Conservation (phyloP, 2,797 vertebrate genomes). For the Agapornis canus region DNA sequence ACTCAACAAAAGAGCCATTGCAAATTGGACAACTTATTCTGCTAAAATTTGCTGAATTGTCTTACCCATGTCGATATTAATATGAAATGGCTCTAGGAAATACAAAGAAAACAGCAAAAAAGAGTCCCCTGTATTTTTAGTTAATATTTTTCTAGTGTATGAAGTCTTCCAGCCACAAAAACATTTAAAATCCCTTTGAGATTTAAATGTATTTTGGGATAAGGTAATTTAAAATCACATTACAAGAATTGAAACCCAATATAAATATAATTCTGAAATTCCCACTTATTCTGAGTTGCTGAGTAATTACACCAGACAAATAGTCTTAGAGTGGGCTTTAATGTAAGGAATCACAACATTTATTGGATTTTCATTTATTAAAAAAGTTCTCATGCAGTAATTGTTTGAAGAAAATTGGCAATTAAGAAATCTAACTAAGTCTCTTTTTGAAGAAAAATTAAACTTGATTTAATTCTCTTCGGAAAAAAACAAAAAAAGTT, state of each 20-base stretch:
- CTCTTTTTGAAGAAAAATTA: conserved; percentile 50
- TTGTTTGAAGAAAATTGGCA: conserved; percentile 61
- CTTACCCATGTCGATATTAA: not conserved
- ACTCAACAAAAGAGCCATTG: not conserved
- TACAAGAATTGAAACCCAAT: conserved; percentile 9
- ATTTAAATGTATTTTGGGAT: conserved; percentile 4
- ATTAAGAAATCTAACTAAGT: conserved; percentile 44
- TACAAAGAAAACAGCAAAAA: not conserved
- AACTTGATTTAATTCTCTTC: conserved; percentile 29
- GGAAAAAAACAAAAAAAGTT: conserved; percentile 17
- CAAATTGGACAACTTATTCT: not conserved
- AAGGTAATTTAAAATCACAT: conserved; percentile 31
- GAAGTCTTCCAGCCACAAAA: not conserved
- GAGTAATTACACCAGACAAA: conserved; percentile 26
- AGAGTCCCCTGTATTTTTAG: not conserved
- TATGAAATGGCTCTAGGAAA: not conserved
- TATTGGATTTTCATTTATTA: conserved; percentile 49
- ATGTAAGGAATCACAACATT: conserved; percentile 18
- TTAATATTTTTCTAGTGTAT: not conserved
- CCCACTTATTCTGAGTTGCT: not conserved
- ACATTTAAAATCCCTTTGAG: not conserved
- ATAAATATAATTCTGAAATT: conserved; percentile 39
- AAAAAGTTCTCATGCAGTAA: conserved; percentile 18
- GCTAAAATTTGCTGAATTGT: not conserved
- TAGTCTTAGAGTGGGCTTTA: conserved; percentile 32